Conservation (phyloP, 2,888 invertebrate genomes). For the Andricus curvator region DNA sequence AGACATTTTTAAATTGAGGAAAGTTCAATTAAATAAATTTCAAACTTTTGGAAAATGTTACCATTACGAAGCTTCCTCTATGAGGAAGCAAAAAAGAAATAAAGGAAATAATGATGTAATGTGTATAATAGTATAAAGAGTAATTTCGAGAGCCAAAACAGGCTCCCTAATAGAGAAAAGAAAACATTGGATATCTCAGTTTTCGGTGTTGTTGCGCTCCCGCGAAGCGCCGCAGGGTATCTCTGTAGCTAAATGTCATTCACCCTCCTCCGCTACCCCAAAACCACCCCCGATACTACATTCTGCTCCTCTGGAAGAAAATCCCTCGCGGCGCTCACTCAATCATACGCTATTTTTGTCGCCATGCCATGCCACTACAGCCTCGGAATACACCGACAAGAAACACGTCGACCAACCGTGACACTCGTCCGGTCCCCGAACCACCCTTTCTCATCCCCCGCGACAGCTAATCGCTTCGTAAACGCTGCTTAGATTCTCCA, state of each 20-base stretch:
- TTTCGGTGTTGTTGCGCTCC: constrained; percentile 35
- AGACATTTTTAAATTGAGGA: too few relatives aligned
- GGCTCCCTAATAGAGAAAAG: constrained; percentile 29
- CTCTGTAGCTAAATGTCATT: constrained; percentile 63
- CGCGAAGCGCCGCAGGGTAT: constrained; percentile 55
- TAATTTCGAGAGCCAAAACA: neutral
- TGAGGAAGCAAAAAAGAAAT: too few relatives aligned
- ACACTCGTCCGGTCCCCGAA: constrained; percentile 49
- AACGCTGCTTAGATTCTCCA: constrained; percentile 58
- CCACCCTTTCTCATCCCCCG: constrained; percentile 40
- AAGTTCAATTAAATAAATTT: too few relatives aligned
- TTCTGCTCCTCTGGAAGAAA: constrained; percentile 59
- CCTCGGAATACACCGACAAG: constrained; percentile 58
- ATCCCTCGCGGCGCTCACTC: constrained; percentile 74
- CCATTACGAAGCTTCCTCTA: too few relatives aligned
- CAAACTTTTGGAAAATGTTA: too few relatives aligned
- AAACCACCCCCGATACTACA: constrained; percentile 48
- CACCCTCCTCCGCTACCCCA: constrained; percentile 52
- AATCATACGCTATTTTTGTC: constrained; percentile 76
- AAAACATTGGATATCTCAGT: constrained; percentile 35
- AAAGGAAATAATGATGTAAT: too few relatives aligned
- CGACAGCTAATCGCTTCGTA: constrained; percentile 67
- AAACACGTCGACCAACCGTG: constrained; percentile 57
- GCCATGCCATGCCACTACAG: constrained; percentile 57
- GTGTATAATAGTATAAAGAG: too few relatives aligned